phyloP scores from a whole-genome alignment of 2,797 vertebrate species.

The Chelon labrosus region DNA sequence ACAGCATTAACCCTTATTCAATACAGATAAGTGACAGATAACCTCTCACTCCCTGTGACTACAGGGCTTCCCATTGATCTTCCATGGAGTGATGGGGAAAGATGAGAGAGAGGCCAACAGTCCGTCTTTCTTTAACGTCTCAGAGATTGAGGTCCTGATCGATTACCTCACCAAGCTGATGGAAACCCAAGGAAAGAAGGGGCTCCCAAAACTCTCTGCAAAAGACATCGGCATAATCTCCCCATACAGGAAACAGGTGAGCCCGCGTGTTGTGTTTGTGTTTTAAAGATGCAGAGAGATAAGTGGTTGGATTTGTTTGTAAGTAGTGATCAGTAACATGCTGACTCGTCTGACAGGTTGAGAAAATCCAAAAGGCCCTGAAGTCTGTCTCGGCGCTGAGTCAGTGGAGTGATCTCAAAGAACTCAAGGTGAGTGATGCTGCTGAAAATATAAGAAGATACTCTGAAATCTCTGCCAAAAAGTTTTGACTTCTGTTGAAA shows the following conservation, averaged over 20 bases:
- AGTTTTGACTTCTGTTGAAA: not conserved
- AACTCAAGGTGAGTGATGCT: slow-evolving; percentile 85
- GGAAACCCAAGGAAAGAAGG: slow-evolving; percentile 84
- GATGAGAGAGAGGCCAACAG: slow-evolving; percentile 91
- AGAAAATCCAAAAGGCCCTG: slow-evolving; percentile 92
- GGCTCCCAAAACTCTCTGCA: slow-evolving; percentile 82
- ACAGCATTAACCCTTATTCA: not conserved
- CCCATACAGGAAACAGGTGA: slow-evolving; percentile 96
- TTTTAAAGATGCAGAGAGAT: not conserved
- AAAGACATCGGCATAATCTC: slow-evolving; percentile 91
- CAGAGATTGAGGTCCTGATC: slow-evolving; percentile 88
- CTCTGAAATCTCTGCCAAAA: not conserved
- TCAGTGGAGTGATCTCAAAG: slow-evolving; percentile 82
- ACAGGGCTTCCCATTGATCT: slow-evolving; percentile 94
- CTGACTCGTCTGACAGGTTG: slow-evolving; percentile 83
- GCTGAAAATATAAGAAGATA: not conserved
- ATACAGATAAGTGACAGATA: not conserved
- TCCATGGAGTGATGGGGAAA: slow-evolving; percentile 93
- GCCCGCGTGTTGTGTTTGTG: not conserved
- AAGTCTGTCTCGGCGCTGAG: slow-evolving; percentile 76
- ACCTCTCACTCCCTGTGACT: not conserved
- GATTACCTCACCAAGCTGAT: slow-evolving; percentile 89
- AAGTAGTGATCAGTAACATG: not conserved
- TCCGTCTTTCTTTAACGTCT: slow-evolving; percentile 94
- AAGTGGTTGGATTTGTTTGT: not conserved